Percentiles rank a stretch among this genome's conserved stretches.
These are phyloP conservation scores for Hassar affinis DNA, from an alignment of 2,113 vertebrate genomes.

Conservation along the genomic window DNA sequence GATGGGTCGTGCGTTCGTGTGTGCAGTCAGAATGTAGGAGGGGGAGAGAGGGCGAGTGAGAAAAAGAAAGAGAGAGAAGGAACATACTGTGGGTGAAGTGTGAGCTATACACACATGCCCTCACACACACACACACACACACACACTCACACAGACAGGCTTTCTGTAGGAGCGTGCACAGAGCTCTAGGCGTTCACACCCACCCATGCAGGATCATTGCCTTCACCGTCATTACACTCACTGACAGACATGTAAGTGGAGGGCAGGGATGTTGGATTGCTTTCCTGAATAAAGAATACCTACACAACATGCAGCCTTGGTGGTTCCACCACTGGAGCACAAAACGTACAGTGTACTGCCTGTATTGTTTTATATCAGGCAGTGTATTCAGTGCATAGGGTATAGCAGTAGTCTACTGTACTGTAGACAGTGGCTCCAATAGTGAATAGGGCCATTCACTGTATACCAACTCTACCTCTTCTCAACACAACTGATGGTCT, in stretches of 20 bases:
- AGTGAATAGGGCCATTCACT: too few species aligned
- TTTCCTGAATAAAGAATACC: background rate
- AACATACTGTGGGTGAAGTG: constrained; percentile 24
- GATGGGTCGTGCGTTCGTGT: constrained; percentile 20
- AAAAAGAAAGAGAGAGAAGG: background rate
- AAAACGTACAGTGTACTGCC: background rate
- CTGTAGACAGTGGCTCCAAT: background rate
- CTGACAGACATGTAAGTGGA: background rate
- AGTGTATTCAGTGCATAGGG: background rate
- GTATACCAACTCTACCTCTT: too few species aligned
- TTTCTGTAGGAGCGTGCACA: constrained; percentile 20
- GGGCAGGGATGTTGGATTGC: background rate
- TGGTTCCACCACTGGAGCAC: background rate
- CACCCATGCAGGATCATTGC: constrained; percentile 17
- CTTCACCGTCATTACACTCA: constrained; percentile 9
- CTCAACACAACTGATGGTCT: too few species aligned
- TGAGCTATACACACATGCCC: background rate
- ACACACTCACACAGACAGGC: constrained; percentile 1
- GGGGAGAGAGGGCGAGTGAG: background rate
- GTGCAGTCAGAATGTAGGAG: constrained; percentile 22
- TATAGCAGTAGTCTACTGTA: background rate
- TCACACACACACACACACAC: background rate
- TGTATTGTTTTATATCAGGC: background rate
- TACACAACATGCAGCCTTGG: background rate
- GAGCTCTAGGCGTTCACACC: constrained; percentile 21